Conservation (phyloP, 2,797 vertebrate genomes). For the Peromyscus melanophrys region DNA sequence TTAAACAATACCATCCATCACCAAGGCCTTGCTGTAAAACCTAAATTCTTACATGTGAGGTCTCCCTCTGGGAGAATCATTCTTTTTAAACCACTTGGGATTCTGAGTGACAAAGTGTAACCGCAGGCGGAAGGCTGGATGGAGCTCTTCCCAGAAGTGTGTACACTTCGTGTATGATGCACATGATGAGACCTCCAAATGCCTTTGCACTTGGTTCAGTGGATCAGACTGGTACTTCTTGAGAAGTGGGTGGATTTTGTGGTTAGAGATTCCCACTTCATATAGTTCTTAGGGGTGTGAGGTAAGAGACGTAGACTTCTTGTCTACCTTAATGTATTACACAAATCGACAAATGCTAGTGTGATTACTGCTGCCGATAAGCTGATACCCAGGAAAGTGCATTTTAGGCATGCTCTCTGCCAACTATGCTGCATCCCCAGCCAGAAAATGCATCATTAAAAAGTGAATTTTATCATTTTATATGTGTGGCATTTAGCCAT, state of each 20-base stretch:
- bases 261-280: conserved; percentile 44
- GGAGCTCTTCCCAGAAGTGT: conserved; percentile 80
- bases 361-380: neutral
- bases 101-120: conserved; percentile 83
- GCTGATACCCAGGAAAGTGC: neutral
- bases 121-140: conserved; percentile 73
- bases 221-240: conserved; percentile 74
- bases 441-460: neutral
- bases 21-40: conserved; percentile 69
- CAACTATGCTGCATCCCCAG: neutral
- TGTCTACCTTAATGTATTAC: neutral
- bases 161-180: conserved; percentile 72
- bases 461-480: neutral
- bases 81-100: conserved; percentile 70
- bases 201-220: conserved; percentile 83
- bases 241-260: conserved; percentile 64
- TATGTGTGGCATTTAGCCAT: neutral
- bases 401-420: neutral
- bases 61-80: conserved; percentile 65
- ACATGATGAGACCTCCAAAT: conserved; percentile 62
- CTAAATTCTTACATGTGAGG: conserved; percentile 69
- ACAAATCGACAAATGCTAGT: neutral
- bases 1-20: conserved; percentile 73
- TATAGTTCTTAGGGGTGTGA: conserved; percentile 30
- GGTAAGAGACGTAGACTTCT: conserved; percentile 16